Conservation (phyloP, 2,888 invertebrate genomes). For the Drosophila picticornis region DNA sequence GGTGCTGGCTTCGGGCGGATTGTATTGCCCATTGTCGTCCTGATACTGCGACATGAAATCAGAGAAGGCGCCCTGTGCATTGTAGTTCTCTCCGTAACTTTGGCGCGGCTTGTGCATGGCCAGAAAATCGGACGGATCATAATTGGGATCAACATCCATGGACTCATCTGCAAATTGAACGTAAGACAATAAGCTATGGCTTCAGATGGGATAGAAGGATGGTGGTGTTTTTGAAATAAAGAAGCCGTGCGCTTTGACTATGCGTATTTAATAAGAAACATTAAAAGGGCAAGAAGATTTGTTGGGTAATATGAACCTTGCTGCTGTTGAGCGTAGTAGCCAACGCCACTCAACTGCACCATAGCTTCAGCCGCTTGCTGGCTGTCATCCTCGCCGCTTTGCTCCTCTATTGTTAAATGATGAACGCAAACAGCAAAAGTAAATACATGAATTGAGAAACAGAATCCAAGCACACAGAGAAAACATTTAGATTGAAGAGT, state of each 20-base stretch:
- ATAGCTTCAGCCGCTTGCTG: slow-evolving; percentile 92
- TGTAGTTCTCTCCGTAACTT: slow-evolving; percentile 47
- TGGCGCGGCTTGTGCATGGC: slow-evolving; percentile 85
- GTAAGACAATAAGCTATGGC: not conserved
- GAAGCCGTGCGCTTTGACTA: slow-evolving; percentile 26
- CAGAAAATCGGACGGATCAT: slow-evolving; percentile 94
- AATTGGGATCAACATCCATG: slow-evolving; percentile 92
- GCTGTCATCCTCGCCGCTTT: slow-evolving; percentile 87
- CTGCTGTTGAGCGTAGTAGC: slow-evolving; percentile 87
- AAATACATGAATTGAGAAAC: slow-evolving; percentile 46
- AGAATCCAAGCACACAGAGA: slow-evolving; percentile 59
- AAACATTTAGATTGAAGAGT: slow-evolving; percentile 45
- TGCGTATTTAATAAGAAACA: slow-evolving; percentile 18
- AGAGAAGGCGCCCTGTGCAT: slow-evolving; percentile 52
- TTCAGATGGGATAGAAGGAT: not conserved
- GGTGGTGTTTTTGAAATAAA: slow-evolving; percentile 7
- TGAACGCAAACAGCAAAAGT: slow-evolving; percentile 35
- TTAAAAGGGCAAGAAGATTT: slow-evolving; percentile 20
- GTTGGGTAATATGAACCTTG: slow-evolving; percentile 80
- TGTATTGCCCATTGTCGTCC: slow-evolving; percentile 69
- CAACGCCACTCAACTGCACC: slow-evolving; percentile 90
- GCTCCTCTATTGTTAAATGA: slow-evolving; percentile 76
- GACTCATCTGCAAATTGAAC: slow-evolving; percentile 87
- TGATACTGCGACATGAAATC: slow-evolving; percentile 69
- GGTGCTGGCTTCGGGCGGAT: slow-evolving; percentile 54